phyloP scores from a whole-genome alignment of 1,140 invertebrate species.

The Oedothorax gibbosus region DNA sequence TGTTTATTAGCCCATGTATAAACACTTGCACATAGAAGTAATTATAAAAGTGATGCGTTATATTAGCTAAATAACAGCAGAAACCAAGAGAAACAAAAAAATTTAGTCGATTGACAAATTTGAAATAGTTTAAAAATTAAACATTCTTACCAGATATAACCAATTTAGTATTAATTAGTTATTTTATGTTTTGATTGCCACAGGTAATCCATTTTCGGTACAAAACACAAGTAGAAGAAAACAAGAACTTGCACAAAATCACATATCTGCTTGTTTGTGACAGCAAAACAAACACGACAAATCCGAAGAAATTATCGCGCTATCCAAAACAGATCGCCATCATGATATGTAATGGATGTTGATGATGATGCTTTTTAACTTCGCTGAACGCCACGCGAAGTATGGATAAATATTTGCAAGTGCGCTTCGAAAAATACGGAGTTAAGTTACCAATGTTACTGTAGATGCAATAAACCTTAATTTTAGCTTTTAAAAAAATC shows the following conservation, averaged over 20 bases:
- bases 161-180: slow-evolving; percentile 1
- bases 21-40: too few species aligned
- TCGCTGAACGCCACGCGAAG: slow-evolving; percentile 30
- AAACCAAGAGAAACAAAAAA: too few species aligned
- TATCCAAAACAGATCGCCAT: slow-evolving; percentile 48
- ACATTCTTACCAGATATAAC: slow-evolving; percentile 19
- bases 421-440: too few species aligned
- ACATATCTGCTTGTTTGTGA: slow-evolving; percentile 1
- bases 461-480: too few species aligned
- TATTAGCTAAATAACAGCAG: too few species aligned
- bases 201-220: slow-evolving; percentile 37
- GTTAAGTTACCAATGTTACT: too few species aligned
- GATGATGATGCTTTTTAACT: slow-evolving; percentile 40
- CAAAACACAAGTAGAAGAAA: slow-evolving; percentile 28
- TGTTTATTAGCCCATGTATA: too few species aligned
- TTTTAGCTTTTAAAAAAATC: too few species aligned
- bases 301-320: slow-evolving; percentile 33
- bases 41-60: too few species aligned
- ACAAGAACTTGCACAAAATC: slow-evolving; percentile 10
- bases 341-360: slow-evolving; percentile 38
- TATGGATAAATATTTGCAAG: neutral
- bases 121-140: neutral
- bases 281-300: slow-evolving; percentile 40
- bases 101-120: too few species aligned
- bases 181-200: neutral